These are phyloP conservation scores for Tragelaphus scriptus DNA, from an alignment of 2,113 vertebrate species.

Conservation along the genomic window DNA sequence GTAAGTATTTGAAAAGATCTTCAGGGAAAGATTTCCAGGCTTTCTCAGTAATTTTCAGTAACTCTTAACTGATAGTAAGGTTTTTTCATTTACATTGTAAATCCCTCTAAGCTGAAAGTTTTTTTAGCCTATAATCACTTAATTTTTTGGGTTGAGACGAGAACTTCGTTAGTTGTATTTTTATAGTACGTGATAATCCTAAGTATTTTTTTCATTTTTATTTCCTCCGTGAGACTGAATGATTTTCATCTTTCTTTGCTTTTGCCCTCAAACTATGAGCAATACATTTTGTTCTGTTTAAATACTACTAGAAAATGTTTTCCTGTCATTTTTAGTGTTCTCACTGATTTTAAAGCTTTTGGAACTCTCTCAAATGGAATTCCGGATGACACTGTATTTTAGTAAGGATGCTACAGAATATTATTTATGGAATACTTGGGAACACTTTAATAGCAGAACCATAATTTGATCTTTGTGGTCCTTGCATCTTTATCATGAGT, in stretches of 20 bases:
- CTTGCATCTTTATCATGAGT: neutral
- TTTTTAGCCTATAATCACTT: neutral
- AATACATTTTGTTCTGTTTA: neutral
- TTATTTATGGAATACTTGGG: neutral
- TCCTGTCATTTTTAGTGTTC: neutral
- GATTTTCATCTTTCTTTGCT: constrained; percentile 25
- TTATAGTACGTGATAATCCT: neutral
- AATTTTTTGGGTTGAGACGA: neutral
- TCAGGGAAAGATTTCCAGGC: neutral
- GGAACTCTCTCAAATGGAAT: neutral
- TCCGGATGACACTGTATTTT: neutral
- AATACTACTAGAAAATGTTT: neutral
- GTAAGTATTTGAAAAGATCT: neutral
- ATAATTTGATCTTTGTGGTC: neutral
- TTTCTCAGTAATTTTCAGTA: neutral
- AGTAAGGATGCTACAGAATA: neutral
- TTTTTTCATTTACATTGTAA: constrained; percentile 22
- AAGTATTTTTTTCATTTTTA: neutral
- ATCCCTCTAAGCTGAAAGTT: neutral
- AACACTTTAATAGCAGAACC: constrained; percentile 4
- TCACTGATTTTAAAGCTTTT: neutral
- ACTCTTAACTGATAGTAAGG: neutral
- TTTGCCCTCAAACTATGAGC: neutral
- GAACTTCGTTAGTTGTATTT: neutral
- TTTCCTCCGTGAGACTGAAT: neutral